These are phyloP conservation scores for Gibbula magus DNA, from an alignment of 2,888 invertebrate species.

Conservation along the genomic window DNA sequence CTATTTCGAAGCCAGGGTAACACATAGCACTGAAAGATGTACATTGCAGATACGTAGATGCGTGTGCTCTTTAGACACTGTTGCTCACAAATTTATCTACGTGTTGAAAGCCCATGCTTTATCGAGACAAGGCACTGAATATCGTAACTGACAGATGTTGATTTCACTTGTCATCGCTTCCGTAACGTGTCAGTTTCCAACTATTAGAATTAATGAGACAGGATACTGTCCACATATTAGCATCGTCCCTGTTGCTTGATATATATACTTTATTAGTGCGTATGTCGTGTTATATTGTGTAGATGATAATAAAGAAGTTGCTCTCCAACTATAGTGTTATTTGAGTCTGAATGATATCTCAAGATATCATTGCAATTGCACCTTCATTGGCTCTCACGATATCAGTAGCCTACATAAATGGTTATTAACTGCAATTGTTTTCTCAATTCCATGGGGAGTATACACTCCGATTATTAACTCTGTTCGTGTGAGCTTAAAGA, in stretches of 20 bases:
- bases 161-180: background rate
- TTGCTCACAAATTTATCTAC: background rate
- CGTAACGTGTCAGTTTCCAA: constrained; percentile 9
- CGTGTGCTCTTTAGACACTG: constrained; percentile 5
- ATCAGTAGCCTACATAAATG: too few relatives aligned
- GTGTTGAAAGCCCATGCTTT: constrained; percentile 2
- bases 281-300: background rate
- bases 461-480: too few relatives aligned
- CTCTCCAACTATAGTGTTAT: too few relatives aligned
- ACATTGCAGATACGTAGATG: constrained; percentile 4
- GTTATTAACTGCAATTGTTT: too few relatives aligned
- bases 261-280: background rate
- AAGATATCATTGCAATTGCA: too few relatives aligned
- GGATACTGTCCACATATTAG: background rate
- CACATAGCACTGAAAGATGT: constrained; percentile 11
- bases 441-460: too few relatives aligned
- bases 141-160: background rate
- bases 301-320: too few relatives aligned
- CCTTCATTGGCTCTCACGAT: too few relatives aligned
- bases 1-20: background rate
- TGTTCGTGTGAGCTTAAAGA: too few relatives aligned
- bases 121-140: background rate
- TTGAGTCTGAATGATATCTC: too few relatives aligned
- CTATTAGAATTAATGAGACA: background rate
- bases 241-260: background rate